These are phyloP conservation scores for Heliconius aoede DNA, from an alignment of 2,888 invertebrate species.

Conservation along the genomic window DNA sequence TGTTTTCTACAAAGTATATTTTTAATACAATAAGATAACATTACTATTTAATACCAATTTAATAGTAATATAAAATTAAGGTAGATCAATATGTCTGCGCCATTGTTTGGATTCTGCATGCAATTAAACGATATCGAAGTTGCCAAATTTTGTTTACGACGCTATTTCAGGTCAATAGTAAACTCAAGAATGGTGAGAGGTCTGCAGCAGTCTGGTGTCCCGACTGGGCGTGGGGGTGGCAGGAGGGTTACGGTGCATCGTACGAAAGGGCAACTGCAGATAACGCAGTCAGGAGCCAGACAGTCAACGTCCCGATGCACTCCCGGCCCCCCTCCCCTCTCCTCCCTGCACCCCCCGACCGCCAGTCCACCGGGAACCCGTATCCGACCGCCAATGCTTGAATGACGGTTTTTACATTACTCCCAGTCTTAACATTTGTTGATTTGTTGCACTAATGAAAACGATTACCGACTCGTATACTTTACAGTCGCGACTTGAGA, in stretches of 20 bases:
- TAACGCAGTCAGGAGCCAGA: constrained; percentile 79
- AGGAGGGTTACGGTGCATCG: constrained; percentile 80
- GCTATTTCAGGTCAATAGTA: constrained; percentile 76
- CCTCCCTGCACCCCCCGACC: constrained; percentile 50
- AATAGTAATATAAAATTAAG: neutral
- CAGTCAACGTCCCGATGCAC: constrained; percentile 83
- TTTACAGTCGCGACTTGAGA: constrained; percentile 75
- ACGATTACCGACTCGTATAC: constrained; percentile 73
- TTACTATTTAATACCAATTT: neutral
- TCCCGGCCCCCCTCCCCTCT: constrained; percentile 59
- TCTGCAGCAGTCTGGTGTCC: constrained; percentile 71
- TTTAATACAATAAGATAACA: neutral
- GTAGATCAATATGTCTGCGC: neutral
- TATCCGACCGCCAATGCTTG: constrained; percentile 68
- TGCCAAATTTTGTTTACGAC: constrained; percentile 39
- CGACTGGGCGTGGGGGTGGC: constrained; percentile 63
- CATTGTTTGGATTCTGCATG: constrained; percentile 16
- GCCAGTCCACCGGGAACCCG: constrained; percentile 69
- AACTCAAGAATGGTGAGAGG: constrained; percentile 69
- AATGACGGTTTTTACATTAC: constrained; percentile 68
- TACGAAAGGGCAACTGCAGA: constrained; percentile 84
- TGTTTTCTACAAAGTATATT: neutral
- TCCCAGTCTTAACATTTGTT: constrained; percentile 59
- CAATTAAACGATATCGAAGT: constrained; percentile 33
- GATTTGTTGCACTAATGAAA: constrained; percentile 74